Evolutionary conservation across 1,140 invertebrate species (phyloP).

Genomic region (Leptopilina clavipes): DNA sequence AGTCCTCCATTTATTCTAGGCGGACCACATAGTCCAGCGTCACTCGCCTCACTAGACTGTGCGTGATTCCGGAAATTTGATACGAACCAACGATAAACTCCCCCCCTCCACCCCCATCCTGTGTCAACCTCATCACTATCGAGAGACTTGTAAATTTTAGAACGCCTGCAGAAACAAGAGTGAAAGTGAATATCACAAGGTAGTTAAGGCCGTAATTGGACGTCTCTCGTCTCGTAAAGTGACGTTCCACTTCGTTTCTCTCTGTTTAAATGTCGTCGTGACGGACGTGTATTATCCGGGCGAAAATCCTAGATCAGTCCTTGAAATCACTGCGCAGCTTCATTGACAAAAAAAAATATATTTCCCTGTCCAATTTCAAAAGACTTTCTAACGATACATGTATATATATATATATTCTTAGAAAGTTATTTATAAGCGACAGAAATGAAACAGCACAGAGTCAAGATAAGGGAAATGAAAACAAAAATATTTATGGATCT

Average conservation of each 20-base stretch:
- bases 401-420: too few species aligned
- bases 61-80: constrained; percentile 65
- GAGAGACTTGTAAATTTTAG: constrained; percentile 29
- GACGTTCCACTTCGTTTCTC: constrained; percentile 21
- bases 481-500: neutral
- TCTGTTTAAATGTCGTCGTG: constrained; percentile 17
- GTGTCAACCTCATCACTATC: neutral
- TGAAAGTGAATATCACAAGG: constrained; percentile 31
- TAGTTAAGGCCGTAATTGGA: constrained; percentile 34
- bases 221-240: constrained; percentile 23
- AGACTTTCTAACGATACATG: neutral
- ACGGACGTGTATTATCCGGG: constrained; percentile 24
- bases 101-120: neutral
- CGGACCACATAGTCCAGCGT: constrained; percentile 72
- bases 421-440: too few species aligned
- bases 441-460: too few species aligned
- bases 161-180: constrained; percentile 23
- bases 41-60: constrained; percentile 71
- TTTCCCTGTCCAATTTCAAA: neutral
- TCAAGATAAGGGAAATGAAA: too few species aligned
- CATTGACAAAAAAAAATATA: neutral
- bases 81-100: constrained; percentile 1
- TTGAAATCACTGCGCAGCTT: constrained; percentile 26
- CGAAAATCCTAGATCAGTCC: constrained; percentile 32
- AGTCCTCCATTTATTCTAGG: constrained; percentile 72